These are phyloP conservation scores for Procambarus virginalis DNA, from an alignment of 1,140 invertebrate genomes.

Conservation along the genomic window DNA sequence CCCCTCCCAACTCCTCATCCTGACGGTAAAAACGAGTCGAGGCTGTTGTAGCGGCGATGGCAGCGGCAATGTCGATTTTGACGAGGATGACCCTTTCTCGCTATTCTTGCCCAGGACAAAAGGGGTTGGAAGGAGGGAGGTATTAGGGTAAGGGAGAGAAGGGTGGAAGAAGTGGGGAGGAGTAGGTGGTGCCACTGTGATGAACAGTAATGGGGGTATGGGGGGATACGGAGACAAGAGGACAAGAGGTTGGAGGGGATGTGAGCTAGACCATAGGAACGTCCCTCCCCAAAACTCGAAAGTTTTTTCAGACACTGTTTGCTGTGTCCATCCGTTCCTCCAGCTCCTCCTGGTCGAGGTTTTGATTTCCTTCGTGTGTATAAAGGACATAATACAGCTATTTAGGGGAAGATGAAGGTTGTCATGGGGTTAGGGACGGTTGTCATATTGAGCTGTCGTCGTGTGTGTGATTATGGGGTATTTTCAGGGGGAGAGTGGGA, in stretches of 20 bases:
- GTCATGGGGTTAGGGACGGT: not conserved
- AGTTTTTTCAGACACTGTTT: not conserved
- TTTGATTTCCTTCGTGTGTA: slow-evolving; percentile 28
- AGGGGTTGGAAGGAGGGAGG: not conserved
- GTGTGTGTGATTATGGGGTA: not conserved
- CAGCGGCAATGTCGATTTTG: not conserved
- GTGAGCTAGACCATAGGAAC: not conserved
- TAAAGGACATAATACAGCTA: slow-evolving; percentile 27
- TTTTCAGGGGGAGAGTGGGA: too few species aligned
- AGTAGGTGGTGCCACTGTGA: not conserved
- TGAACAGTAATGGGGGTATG: not conserved
- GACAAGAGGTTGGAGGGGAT: too few species aligned
- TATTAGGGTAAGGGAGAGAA: not conserved
- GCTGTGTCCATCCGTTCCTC: not conserved
- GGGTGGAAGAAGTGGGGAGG: not conserved
- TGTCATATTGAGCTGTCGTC: slow-evolving; percentile 25
- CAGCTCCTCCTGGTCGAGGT: slow-evolving; percentile 13
- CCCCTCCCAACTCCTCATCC: too few species aligned
- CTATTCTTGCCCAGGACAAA: not conserved
- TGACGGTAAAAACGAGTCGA: too few species aligned
- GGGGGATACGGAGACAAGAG: not conserved
- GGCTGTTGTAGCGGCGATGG: too few species aligned
- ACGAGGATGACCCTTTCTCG: not conserved
- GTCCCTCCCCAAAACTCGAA: too few species aligned
- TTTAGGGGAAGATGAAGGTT: not conserved